A percentile compares a stretch with the other conserved stretches of the same genome.
These are phyloP conservation scores for Zeuzera pyrina DNA, from an alignment of 2,888 invertebrate genomes.

Conservation along the genomic window DNA sequence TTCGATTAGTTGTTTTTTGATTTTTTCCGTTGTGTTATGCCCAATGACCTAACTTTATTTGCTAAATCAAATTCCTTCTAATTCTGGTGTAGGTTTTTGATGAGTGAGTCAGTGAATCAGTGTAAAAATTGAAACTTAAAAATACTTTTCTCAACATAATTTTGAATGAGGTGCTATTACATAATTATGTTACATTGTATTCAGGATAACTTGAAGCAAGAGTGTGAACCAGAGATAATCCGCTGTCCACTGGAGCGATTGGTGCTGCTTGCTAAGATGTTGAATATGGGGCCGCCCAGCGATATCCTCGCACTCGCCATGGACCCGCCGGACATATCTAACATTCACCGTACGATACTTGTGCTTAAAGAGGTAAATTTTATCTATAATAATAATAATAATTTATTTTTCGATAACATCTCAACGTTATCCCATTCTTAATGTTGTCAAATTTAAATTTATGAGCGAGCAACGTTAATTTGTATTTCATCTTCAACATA, in stretches of 20 bases:
- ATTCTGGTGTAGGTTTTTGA: too few species aligned
- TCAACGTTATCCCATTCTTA: neutral
- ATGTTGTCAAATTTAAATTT: neutral
- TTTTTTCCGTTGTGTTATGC: too few species aligned
- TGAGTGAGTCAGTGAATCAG: too few species aligned
- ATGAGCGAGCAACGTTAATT: neutral
- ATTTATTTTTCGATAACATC: neutral
- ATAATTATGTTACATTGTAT: neutral
- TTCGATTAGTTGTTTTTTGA: too few species aligned
- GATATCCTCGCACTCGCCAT: conserved; percentile 87
- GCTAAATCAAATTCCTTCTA: too few species aligned
- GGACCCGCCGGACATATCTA: conserved; percentile 87
- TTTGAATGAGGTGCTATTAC: too few species aligned
- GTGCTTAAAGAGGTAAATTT: conserved; percentile 82
- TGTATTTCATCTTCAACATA: too few species aligned
- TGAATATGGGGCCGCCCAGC: conserved; percentile 86
- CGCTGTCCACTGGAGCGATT: conserved; percentile 86
- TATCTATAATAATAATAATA: too few species aligned
- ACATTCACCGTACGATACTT: conserved; percentile 87
- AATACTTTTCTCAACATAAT: too few species aligned
- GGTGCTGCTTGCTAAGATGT: conserved; percentile 84
- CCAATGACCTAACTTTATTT: too few species aligned
- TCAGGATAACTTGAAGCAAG: conserved; percentile 64
- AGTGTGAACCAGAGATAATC: conserved; percentile 81
- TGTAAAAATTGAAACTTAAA: too few species aligned